phyloP scores from a whole-genome alignment of 2,888 invertebrate genomes.

The Coleophora deauratella region DNA sequence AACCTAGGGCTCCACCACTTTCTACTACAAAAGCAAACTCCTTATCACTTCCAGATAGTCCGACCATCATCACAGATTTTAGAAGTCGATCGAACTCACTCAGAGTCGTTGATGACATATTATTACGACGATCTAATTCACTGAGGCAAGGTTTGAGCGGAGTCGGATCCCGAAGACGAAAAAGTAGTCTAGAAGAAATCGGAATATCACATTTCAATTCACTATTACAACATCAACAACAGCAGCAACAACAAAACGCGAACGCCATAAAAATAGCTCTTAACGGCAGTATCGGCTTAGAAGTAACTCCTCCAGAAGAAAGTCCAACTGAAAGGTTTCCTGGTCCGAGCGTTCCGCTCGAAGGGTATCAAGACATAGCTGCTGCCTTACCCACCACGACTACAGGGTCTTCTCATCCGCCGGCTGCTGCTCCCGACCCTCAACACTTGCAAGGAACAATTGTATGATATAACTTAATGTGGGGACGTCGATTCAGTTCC shows the following conservation, averaged over 20 bases:
- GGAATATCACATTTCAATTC: conserved; percentile 87
- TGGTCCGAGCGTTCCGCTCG: conserved; percentile 33
- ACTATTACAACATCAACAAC: conserved; percentile 72
- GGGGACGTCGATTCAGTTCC: conserved; percentile 90
- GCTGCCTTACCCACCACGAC: conserved; percentile 56
- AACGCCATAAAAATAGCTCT: conserved; percentile 89
- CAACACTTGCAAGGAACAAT: conserved; percentile 91
- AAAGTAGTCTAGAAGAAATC: conserved; percentile 90
- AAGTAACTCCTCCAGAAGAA: conserved; percentile 83
- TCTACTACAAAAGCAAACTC: conserved; percentile 91
- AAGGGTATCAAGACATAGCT: conserved; percentile 66
- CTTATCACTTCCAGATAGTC: conserved; percentile 90
- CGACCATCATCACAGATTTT: conserved; percentile 85
- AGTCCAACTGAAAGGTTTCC: conserved; percentile 69
- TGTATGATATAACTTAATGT: conserved; percentile 96
- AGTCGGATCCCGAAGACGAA: conserved; percentile 79
- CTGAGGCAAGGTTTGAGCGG: conserved; percentile 85
- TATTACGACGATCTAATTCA: conserved; percentile 87
- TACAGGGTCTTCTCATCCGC: conserved; percentile 43
- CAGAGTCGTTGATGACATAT: conserved; percentile 88
- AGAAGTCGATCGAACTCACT: conserved; percentile 90
- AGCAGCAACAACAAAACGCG: conserved; percentile 75
- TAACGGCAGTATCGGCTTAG: conserved; percentile 89
- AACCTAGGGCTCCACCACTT: conserved; percentile 83
- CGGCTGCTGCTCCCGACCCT: conserved; percentile 70